Evolutionary conservation across 1,140 invertebrate genomes (phyloP).

Genomic region (Lasioglossum baleicum): DNA sequence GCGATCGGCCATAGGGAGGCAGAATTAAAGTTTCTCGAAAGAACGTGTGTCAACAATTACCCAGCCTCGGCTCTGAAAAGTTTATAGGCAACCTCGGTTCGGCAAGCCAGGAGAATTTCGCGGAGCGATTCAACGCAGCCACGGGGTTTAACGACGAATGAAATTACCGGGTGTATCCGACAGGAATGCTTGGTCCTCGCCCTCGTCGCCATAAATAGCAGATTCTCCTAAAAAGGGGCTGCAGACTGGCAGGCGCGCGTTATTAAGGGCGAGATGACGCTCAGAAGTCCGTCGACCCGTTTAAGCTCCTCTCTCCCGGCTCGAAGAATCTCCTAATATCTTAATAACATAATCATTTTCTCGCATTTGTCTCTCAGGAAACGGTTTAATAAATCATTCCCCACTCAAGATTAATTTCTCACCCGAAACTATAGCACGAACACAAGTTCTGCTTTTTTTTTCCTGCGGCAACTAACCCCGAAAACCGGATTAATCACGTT

Average conservation of each 20-base stretch:
- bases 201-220: constrained; percentile 39
- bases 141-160: constrained; percentile 45
- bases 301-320: neutral
- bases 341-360: constrained; percentile 2
- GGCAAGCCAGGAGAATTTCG: constrained; percentile 10
- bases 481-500: neutral
- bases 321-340: neutral
- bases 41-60: neutral
- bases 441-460: neutral
- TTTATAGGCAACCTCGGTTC: constrained; percentile 32
- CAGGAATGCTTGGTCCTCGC: constrained; percentile 30
- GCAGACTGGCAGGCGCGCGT: constrained; percentile 31
- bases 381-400: neutral
- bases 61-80: neutral
- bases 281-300: constrained; percentile 11
- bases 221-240: constrained; percentile 41
- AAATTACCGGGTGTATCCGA: constrained; percentile 55
- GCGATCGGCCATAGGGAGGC: too few species aligned
- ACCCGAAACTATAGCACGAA: too few species aligned
- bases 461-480: neutral
- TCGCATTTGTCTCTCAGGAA: neutral
- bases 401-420: neutral
- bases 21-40: constrained; percentile 16
- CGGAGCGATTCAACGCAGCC: constrained; percentile 25
- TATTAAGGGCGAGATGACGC: constrained; percentile 52